Base-by-base conservation (phyloP, 1,140 invertebrate species). In the Aphis craccivora region DNA sequence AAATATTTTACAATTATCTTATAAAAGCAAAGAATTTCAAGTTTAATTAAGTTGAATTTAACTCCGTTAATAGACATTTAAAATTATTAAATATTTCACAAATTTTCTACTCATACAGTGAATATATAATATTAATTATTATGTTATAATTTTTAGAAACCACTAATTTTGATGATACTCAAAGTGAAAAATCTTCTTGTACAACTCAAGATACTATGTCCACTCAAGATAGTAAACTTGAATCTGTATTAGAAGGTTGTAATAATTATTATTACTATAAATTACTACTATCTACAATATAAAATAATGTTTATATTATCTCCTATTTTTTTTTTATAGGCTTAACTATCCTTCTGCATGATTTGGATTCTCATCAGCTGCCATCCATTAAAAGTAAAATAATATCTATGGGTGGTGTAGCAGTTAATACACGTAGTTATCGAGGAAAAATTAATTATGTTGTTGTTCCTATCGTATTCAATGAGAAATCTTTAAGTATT, bases 201-300 rank as follows among this genome's bases (percentile, higher is more conserved):
- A 84, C 81, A 20, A 93, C 91, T 43, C 20, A 93, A 51, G 81
- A 93, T 43, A 93, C 91, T 20, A 40, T 93, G 91, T 93, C 91
- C 11, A 93, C 91, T 84, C 91, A 93, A 93, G 91, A 93, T 43
- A 93, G 91, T 93, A 93, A 30, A 93, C 91, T 93, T 86, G 91
- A 93, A 55, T 86, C 35, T 84, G 45, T 86, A n/a, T 86, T 93
- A 84, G 91, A 93, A 84, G 91, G 91, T 93, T 67, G 3, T 76
- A 14, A 67, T 67, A n/a, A 76, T 76, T 76, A 76, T 76, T 76
- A 76, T 76, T n/a, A 76, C 60, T n/a, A 43, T 51, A 37, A 37
- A 8, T 37, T 6, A 60, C 55, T n/a, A 30, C 9, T 60, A 40
- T 51, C 1, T 35, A 6, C 1, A 18, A 25, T 51, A 35, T 51